Evolutionary conservation across 2,888 invertebrate genomes (phyloP).

Genomic region (Amaurobius ferox): DNA sequence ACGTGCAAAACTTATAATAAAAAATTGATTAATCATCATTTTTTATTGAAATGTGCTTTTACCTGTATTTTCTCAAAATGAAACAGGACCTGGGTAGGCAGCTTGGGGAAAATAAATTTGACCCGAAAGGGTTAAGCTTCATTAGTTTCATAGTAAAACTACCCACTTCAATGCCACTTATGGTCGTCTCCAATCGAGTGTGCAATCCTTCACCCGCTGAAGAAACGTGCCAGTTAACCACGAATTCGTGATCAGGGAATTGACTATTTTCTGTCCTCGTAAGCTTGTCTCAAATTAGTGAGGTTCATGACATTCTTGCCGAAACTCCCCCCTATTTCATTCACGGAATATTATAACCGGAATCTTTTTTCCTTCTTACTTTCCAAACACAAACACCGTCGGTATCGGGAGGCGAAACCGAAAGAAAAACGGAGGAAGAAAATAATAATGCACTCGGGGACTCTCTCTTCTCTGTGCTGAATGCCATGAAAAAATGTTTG

Average conservation of each 20-base stretch:
- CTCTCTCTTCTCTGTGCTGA: background rate
- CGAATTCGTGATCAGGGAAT: background rate
- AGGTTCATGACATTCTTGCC: background rate
- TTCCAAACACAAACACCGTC: background rate
- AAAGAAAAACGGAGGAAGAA: background rate
- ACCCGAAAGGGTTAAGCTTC: too few relatives aligned
- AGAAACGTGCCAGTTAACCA: background rate
- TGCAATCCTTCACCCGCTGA: background rate
- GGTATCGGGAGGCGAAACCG: background rate
- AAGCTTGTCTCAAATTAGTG: constrained; percentile 6
- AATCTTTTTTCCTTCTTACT: background rate
- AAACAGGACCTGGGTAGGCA: too few relatives aligned
- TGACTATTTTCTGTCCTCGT: background rate
- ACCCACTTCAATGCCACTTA: background rate
- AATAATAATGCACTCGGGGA: background rate
- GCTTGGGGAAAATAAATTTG: too few relatives aligned
- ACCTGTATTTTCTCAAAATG: too few relatives aligned
- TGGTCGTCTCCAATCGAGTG: background rate
- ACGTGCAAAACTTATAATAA: too few relatives aligned
- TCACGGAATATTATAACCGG: background rate
- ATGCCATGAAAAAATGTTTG: background rate
- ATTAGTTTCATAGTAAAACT: too few relatives aligned
- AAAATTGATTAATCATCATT: too few relatives aligned
- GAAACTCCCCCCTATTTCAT: background rate
- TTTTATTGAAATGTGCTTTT: too few relatives aligned